Evolutionary conservation across 2,797 vertebrate genomes (phyloP), one percentile per base, ranked within the genome.

Genomic region (Phrynocephalus guinanensis): DNA sequence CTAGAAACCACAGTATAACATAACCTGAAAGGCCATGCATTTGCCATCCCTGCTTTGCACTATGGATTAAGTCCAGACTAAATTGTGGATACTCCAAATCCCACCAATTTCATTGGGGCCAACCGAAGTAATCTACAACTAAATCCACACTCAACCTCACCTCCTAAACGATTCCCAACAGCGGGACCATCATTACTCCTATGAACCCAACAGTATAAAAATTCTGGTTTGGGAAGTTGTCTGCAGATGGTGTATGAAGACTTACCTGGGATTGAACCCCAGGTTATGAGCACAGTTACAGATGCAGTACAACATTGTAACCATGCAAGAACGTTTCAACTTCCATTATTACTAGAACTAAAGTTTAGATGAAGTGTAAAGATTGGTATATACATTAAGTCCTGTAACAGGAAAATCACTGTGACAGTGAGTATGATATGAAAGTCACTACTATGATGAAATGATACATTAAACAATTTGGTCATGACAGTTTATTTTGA

Each of bases 401-500:
- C 93, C 93, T 91, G 84, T 68, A 72, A 11, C 92, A 95, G 91
- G 95, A 95, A 95, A 95, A 94, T 86, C 92, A 94, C 87, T 89
- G 83, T 91, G 89, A 89, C 90, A 87, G 83, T 88, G 83, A 77
- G 91, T 92, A 90, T 78, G 89, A 93, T 73, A 63, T 84, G 79
- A 63, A 72, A 18, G 91, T 56, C 30, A 56, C 89, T 68, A 89
- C 81, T 81, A 79, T 85, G 13, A 38, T 44, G 33, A 60, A 33
- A 60, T 33, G 9, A 86, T 72, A 48, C 22, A 71, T 22, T 26
- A 30, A 81, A 11, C 26, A 16, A 60, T 22, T 22, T n/a, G 26
- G 22, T 22, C 24, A 24, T 28, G 56, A 73, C 7, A 5, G 20
- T 28, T 56, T 78, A 48, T 85, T 66, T 26, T 16, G 50, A 79